Evolutionary conservation across 2,113 vertebrate genomes (phyloP), one percentile per base, ranked within the genome.

Genomic region (Leiothrix lutea): DNA sequence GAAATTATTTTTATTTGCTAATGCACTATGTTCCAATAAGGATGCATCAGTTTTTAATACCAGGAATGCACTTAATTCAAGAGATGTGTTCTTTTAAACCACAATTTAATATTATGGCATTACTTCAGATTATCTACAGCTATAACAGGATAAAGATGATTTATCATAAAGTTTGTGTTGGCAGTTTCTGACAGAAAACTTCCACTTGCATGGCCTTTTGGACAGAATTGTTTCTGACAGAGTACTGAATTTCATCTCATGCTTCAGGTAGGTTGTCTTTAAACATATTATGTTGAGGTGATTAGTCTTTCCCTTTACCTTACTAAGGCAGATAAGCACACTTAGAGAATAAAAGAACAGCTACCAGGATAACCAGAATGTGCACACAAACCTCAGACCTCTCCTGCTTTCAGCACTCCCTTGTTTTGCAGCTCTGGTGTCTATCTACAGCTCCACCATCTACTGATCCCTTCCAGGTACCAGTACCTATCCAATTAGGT

Each of bases 391-490:
- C 7, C 21, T 38, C 47, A 66, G 24, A 12, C 8, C 2, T 29
- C 31, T 40, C 58, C 19, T 71, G 19, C 12, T 50, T 69, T 40
- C 25, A 67, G 5, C 14, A 44, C 9, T 51, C 21, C 15, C 3
- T 57, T 5, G 0, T 60, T 88, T 78, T 78, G 16, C 35, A 67
- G 28, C 9, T 40, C 1, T 1, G 0, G 1, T 29, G 53, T 33
- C 23, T 28, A 4, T 14, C 24, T 31, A n/a, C 14, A 62, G 6
- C 9, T 85, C 19, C 7, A 45, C 3, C 6, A 12, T 50, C 36
- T 77, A 47, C 45, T 62, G 36, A 40, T 28, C 14, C 21, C 9
- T 72, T 7, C 7, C 22, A 54, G 8, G 7, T 7, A 40, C 9
- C 11, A 47, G 5, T 29, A 22, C 12, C 21, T 54, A 7, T 13